These are phyloP conservation scores for Neosilurus mollespiculum DNA, from an alignment of 2,797 vertebrate species.

Conservation along the genomic window DNA sequence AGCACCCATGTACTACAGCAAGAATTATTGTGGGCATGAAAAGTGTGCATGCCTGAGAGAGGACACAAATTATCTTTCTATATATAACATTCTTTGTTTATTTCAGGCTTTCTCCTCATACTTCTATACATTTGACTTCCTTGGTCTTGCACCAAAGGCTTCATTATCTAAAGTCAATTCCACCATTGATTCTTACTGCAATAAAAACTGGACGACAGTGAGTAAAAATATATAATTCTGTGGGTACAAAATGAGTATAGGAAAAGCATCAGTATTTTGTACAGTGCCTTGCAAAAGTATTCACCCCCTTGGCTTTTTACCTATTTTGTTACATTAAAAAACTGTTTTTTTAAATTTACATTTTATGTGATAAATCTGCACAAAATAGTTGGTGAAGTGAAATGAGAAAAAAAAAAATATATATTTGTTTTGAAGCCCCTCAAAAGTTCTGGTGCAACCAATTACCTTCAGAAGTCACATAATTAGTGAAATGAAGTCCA, in stretches of 20 bases:
- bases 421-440: no score
- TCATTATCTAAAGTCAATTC: constrained; percentile 46
- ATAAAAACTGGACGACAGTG: constrained; percentile 56
- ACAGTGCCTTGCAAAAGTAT: no score
- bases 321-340: no score
- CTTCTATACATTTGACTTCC: constrained; percentile 63
- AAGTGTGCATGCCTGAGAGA: not conserved
- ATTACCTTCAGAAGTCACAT: no score
- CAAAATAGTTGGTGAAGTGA: no score
- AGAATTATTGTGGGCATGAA: not conserved
- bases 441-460: no score
- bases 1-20: not conserved
- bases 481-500: no score
- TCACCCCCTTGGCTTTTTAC: no score
- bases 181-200: constrained; percentile 58
- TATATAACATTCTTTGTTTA: not conserved
- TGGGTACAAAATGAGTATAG: not conserved
- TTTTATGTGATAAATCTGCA: no score
- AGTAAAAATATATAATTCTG: constrained; percentile 27
- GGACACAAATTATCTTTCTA: not conserved
- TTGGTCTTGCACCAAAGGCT: constrained; percentile 58
- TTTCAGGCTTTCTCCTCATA: constrained; percentile 62
- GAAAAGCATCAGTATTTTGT: not conserved
- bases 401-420: no score
- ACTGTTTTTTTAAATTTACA: no score